Evolutionary conservation across 2,888 invertebrate species (phyloP).

Genomic region (Hemicrepidius hirtus): DNA sequence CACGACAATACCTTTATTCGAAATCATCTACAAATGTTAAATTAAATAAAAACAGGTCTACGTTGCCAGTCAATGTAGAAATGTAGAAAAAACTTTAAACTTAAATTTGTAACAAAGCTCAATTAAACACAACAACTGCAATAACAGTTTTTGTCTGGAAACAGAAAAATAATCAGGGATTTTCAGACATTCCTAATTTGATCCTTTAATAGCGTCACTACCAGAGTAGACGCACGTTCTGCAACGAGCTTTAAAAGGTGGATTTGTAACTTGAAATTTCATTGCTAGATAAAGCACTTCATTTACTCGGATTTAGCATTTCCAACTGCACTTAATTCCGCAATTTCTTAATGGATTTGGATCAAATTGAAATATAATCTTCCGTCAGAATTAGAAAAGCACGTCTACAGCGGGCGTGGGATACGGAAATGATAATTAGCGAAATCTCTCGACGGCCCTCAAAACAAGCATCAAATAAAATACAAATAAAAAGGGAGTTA

Average conservation of each 20-base stretch:
- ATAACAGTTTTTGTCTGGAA: background rate
- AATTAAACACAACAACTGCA: background rate
- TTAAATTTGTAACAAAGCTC: no score
- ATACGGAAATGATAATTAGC: conserved; percentile 24
- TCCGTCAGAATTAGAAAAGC: conserved; percentile 26
- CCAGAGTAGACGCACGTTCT: conserved; percentile 5
- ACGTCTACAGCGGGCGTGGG: conserved; percentile 9
- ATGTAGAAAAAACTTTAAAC: no score
- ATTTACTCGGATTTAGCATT: conserved; percentile 16
- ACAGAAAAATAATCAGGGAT: background rate
- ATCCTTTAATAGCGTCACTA: background rate
- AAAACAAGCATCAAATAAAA: conserved; percentile 20
- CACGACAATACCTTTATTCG: conserved; percentile 9
- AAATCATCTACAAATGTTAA: background rate
- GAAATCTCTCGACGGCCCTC: conserved; percentile 13
- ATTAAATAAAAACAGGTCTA: no score
- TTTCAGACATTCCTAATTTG: background rate
- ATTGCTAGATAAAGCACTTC: conserved; percentile 11
- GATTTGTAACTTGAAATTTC: conserved; percentile 14
- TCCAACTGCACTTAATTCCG: conserved; percentile 20
- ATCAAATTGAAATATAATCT: conserved; percentile 36
- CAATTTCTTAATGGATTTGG: conserved; percentile 36
- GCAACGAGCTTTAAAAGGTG: background rate
- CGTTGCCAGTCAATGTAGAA: no score
- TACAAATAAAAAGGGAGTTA: background rate